Conservation (phyloP, 2,113 vertebrate genomes). For the Glaucidium brasilianum region DNA sequence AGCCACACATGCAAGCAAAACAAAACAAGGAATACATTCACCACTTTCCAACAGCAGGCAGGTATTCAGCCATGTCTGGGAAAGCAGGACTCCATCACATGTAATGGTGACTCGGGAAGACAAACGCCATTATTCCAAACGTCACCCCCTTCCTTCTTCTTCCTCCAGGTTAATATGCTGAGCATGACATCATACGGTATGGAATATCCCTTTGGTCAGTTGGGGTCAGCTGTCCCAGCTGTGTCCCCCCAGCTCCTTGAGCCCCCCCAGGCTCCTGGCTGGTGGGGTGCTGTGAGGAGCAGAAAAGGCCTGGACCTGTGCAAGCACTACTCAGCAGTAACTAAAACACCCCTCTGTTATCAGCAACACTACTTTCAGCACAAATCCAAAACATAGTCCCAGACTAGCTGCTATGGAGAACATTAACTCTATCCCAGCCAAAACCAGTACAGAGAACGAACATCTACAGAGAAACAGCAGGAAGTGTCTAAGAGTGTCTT, state of each 20-base stretch:
- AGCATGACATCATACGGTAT: too few species aligned
- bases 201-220: neutral
- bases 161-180: neutral
- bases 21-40: neutral
- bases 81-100: neutral
- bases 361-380: neutral
- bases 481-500: neutral
- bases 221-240: neutral
- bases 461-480: neutral
- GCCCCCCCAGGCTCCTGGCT: neutral
- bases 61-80: neutral
- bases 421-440: neutral
- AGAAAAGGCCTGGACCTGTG: neutral
- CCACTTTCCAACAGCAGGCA: neutral
- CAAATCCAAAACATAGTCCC: neutral
- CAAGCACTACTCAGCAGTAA: neutral
- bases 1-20: neutral
- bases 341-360: neutral
- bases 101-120: neutral
- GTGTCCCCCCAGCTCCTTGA: neutral
- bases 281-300: too few species aligned
- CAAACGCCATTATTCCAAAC: rapidly evolving
- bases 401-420: neutral
- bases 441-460: neutral
- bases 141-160: rapidly evolving